Evolutionary conservation across 2,888 invertebrate genomes (phyloP).

Genomic region (Cenopis cana): DNA sequence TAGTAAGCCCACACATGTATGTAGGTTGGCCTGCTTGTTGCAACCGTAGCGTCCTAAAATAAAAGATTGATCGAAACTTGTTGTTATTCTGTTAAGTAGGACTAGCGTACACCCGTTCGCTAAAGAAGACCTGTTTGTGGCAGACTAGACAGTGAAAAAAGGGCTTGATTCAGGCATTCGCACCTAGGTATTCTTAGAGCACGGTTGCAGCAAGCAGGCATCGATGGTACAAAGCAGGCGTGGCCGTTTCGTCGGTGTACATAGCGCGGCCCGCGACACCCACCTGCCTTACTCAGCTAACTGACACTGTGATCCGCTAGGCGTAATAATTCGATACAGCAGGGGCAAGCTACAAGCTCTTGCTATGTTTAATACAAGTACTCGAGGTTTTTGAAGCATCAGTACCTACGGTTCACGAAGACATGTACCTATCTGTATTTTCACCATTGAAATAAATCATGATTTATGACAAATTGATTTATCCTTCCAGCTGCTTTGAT

Average conservation of each 20-base stretch:
- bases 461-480: neutral
- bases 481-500: neutral
- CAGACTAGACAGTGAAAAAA: too few species aligned
- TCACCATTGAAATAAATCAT: too few species aligned
- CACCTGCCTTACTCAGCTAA: conserved; percentile 82
- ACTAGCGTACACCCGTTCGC: too few species aligned
- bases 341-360: conserved; percentile 42
- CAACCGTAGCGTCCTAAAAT: conserved; percentile 45
- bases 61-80: too few species aligned
- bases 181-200: neutral
- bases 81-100: too few species aligned
- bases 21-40: conserved; percentile 57
- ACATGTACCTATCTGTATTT: neutral
- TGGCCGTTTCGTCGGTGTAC: conserved; percentile 45
- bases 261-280: conserved; percentile 57
- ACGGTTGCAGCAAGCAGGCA: conserved; percentile 51
- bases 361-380: neutral
- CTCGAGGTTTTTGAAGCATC: neutral
- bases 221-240: conserved; percentile 69
- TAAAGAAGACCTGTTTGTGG: too few species aligned
- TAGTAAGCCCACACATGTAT: conserved; percentile 62
- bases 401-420: neutral
- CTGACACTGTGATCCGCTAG: conserved; percentile 82
- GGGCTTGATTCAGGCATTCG: neutral
- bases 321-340: conserved; percentile 68